Evolutionary conservation across 2,888 invertebrate species (phyloP).

Genomic region (Hyposoter dolosus): DNA sequence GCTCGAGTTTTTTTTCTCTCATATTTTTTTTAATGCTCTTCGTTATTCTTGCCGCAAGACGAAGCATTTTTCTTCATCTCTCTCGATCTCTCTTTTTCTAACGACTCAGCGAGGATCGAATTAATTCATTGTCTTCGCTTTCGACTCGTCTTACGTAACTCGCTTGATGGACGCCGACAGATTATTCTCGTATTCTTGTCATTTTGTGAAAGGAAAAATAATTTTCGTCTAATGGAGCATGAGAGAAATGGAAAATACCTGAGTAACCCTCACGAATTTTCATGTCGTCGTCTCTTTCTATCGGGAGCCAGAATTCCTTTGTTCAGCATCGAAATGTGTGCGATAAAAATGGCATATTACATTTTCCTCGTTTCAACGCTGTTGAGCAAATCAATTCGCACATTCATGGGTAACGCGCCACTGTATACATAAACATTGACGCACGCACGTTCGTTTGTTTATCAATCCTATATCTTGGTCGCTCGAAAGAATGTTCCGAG

Average conservation of each 20-base stretch:
- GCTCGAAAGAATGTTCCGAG: neutral
- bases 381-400: neutral
- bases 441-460: slow-evolving; percentile 30
- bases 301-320: neutral
- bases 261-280: neutral
- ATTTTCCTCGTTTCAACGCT: neutral
- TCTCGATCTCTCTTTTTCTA: neutral
- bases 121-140: slow-evolving; percentile 42
- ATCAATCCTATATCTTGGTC: neutral
- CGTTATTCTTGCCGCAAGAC: neutral
- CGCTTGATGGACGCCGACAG: slow-evolving; percentile 15
- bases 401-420: slow-evolving; percentile 19
- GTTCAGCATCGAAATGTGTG: neutral
- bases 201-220: neutral
- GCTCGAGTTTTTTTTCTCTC: neutral
- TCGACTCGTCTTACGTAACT: slow-evolving; percentile 13
- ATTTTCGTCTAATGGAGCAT: neutral
- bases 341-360: neutral
- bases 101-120: slow-evolving; percentile 27
- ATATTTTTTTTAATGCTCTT: neutral
- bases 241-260: neutral
- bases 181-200: neutral
- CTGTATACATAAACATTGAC: slow-evolving; percentile 14
- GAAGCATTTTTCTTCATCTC: neutral
- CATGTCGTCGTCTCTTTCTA: neutral